Evolutionary conservation across 2,797 vertebrate species (phyloP).

Genomic region (Pseudochirops corinnae): DNA sequence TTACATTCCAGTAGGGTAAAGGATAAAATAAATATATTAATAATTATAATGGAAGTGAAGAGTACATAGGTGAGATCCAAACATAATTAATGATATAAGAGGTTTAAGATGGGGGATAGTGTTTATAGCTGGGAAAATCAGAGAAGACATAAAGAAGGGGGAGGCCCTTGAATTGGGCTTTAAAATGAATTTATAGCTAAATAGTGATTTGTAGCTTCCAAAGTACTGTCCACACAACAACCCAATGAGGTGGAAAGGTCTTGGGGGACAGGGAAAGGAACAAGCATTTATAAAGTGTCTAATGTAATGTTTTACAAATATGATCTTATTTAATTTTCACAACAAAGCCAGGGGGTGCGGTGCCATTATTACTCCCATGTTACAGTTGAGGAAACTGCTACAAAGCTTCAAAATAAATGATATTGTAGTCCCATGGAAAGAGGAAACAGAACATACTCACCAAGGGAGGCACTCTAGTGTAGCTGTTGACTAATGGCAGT

Average conservation of each 20-base stretch:
- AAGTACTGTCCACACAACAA: not conserved
- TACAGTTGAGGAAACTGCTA: not conserved
- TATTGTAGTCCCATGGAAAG: not conserved
- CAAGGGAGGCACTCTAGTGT: constrained; percentile 94
- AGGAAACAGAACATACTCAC: constrained; percentile 84
- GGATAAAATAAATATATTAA: not conserved
- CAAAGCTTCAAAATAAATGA: not conserved
- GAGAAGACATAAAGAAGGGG: not conserved
- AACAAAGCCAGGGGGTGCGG: not conserved
- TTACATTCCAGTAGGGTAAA: not conserved
- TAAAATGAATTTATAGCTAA: not conserved
- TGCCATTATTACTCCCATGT: not conserved
- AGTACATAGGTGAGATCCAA: not conserved
- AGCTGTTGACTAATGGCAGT: constrained; percentile 97
- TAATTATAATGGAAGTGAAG: not conserved
- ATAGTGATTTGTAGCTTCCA: not conserved
- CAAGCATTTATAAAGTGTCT: not conserved
- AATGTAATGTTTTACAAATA: not conserved
- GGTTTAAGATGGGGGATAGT: not conserved
- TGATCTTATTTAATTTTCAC: not conserved
- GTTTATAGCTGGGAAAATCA: not conserved
- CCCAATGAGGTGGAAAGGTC: not conserved
- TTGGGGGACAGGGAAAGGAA: not conserved
- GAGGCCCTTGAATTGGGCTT: not conserved
- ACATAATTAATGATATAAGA: not conserved